phyloP scores from a whole-genome alignment of 2,797 vertebrate genomes.

The Loris lydekkerianus region DNA sequence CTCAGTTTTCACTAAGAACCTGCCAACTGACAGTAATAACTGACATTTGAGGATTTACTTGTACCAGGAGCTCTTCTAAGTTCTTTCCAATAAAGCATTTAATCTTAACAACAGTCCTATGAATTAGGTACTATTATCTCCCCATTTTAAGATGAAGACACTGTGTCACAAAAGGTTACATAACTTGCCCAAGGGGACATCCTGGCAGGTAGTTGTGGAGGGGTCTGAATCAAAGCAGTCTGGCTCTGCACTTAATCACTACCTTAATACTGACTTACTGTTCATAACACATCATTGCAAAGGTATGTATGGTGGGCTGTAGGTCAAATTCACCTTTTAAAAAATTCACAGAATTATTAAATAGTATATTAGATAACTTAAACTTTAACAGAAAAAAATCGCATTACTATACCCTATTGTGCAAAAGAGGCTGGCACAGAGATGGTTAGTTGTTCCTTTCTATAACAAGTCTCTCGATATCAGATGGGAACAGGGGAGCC shows the following conservation, averaged over 20 bases:
- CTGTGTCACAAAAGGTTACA: neutral
- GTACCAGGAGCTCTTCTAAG: neutral
- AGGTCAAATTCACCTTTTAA: neutral
- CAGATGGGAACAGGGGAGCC: neutral
- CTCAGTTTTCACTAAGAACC: slow-evolving; percentile 12
- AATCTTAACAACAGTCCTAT: neutral
- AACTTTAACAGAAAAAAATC: neutral
- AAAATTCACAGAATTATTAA: neutral
- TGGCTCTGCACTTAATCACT: neutral
- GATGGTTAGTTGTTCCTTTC: neutral
- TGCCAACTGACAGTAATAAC: neutral
- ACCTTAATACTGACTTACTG: neutral
- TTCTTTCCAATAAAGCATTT: neutral
- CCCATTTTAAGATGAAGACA: neutral
- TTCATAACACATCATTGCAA: neutral
- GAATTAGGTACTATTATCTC: neutral
- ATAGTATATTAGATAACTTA: neutral
- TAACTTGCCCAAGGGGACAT: neutral
- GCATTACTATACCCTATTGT: neutral
- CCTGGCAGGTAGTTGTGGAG: neutral
- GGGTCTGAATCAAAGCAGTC: neutral
- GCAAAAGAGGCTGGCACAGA: neutral
- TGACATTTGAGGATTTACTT: neutral
- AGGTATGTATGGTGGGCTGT: neutral
- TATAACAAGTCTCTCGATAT: neutral